These are phyloP conservation scores for Philotrypesis tridentata DNA, from an alignment of 1,140 invertebrate species.

Conservation along the genomic window DNA sequence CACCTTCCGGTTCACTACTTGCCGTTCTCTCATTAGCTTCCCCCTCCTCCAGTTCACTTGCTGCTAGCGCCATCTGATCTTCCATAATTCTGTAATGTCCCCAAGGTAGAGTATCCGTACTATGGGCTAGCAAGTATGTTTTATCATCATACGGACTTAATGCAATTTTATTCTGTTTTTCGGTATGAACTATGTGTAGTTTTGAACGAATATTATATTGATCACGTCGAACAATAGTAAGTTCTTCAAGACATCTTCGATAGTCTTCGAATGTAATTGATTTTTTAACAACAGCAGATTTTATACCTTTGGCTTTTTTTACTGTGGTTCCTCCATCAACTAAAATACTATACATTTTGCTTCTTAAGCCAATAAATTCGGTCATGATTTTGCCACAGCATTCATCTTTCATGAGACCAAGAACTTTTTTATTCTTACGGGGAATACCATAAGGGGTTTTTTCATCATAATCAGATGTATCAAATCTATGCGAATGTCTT, in stretches of 20 bases:
- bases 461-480: conserved; percentile 12
- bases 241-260: background rate
- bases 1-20: too few species aligned
- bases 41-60: too few species aligned
- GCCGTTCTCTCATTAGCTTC: too few species aligned
- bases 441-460: background rate
- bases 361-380: conserved; percentile 3
- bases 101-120: too few species aligned
- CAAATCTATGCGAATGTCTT: conserved; percentile 55
- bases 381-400: background rate
- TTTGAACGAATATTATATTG: too few species aligned
- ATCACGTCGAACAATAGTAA: too few species aligned
- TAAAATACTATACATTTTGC: conserved; percentile 19
- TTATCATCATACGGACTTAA: too few species aligned
- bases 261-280: background rate
- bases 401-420: conserved; percentile 18
- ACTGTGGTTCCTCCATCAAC: background rate
- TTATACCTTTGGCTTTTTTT: background rate
- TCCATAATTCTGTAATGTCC: too few species aligned
- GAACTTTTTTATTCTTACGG: background rate
- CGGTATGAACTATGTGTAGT: too few species aligned
- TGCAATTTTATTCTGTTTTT: too few species aligned
- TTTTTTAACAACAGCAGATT: background rate
- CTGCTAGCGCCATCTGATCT: too few species aligned
- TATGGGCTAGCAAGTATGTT: too few species aligned